phyloP scores from a whole-genome alignment of 2,888 invertebrate species.

The Fabriciana adippe region DNA sequence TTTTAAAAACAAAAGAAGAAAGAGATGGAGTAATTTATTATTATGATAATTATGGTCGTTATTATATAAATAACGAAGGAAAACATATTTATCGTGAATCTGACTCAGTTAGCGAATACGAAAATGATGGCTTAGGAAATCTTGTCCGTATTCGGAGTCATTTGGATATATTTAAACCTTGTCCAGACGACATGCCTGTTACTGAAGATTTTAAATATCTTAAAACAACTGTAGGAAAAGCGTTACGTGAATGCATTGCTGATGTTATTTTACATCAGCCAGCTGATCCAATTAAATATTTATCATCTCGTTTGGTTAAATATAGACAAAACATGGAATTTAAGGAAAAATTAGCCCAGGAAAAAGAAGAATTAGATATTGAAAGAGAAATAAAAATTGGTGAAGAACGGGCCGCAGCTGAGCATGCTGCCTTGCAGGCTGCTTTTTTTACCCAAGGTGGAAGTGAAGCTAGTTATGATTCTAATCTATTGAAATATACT shows the following conservation, averaged over 20 bases:
- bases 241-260: slow-evolving; percentile 68
- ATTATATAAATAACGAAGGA: slow-evolving; percentile 66
- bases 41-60: slow-evolving; percentile 73
- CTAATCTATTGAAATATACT: slow-evolving; percentile 63
- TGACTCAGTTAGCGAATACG: slow-evolving; percentile 70
- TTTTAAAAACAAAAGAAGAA: slow-evolving; percentile 68
- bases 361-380: slow-evolving; percentile 59
- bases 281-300: slow-evolving; percentile 70
- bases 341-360: slow-evolving; percentile 57
- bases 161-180: slow-evolving; percentile 61
- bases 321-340: slow-evolving; percentile 68
- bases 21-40: slow-evolving; percentile 64
- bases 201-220: slow-evolving; percentile 74
- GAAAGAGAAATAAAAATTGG: slow-evolving; percentile 62
- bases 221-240: slow-evolving; percentile 63
- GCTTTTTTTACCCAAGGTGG: slow-evolving; percentile 58
- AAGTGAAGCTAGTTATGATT: slow-evolving; percentile 72
- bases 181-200: slow-evolving; percentile 66
- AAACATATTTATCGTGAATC: slow-evolving; percentile 70
- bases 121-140: slow-evolving; percentile 75
- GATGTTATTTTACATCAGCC: slow-evolving; percentile 69
- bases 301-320: slow-evolving; percentile 60
- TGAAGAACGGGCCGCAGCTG: slow-evolving; percentile 63
- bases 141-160: slow-evolving; percentile 71
- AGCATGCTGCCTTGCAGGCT: slow-evolving; percentile 61